Conservation (phyloP, 2,113 vertebrate species). For the Epinephelus cyanopodus region DNA sequence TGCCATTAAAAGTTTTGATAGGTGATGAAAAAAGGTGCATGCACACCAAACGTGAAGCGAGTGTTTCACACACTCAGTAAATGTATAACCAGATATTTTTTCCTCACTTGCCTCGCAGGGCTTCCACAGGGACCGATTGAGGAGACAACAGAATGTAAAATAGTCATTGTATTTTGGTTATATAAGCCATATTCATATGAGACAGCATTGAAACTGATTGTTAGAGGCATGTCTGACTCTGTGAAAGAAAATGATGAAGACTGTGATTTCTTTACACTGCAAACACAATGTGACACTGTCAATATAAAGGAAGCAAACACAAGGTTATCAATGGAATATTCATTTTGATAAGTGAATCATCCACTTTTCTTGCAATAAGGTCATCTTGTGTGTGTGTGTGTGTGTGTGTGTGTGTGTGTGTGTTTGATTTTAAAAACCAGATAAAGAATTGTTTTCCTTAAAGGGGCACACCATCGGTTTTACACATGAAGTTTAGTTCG, state of each 20-base stretch:
- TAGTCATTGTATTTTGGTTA: slow-evolving; percentile 12
- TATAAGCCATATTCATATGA: neutral
- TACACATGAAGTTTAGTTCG: neutral
- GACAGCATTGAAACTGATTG: neutral
- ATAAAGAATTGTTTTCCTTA: neutral
- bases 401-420: neutral
- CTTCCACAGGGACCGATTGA: neutral
- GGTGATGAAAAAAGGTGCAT: no score
- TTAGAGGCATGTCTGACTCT: slow-evolving; percentile 5
- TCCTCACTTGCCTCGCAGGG: no score
- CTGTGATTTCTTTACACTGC: neutral
- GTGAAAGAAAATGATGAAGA: neutral
- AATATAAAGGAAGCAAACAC: neutral
- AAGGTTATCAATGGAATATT: neutral
- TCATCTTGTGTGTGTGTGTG: neutral
- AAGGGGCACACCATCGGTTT: neutral
- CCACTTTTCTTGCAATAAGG: neutral
- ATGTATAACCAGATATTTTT: no score
- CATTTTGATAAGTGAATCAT: neutral
- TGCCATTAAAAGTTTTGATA: no score
- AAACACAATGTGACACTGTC: neutral
- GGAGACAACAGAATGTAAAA: neutral
- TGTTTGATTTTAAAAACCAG: no score
- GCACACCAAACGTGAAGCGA: no score
- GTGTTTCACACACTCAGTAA: no score